Evolutionary conservation across 2,797 vertebrate genomes (phyloP), one percentile per base, ranked within the genome.

Genomic region (Caiman crocodilus): DNA sequence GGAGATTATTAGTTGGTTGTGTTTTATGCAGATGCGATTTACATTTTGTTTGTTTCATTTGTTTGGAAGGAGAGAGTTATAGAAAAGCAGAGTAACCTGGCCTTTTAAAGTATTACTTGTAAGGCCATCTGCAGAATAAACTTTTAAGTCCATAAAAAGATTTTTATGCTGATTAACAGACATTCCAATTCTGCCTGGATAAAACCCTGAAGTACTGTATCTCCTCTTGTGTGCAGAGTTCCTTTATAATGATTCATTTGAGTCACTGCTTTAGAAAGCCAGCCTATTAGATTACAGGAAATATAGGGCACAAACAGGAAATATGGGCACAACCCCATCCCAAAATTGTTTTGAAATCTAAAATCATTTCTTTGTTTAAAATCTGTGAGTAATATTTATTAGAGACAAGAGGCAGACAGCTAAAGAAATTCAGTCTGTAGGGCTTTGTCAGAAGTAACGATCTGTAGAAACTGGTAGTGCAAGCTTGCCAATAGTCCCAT

Each of bases 1-100:
- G 96, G 94, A 96, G 90, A 92, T 94, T 82, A 76, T 94, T 93
- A 82, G 91, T 87, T 80, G 93, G 78, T 79, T 93, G 90, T 76
- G 83, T 79, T 88, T 90, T 89, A 82, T 57, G 89, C 79, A 92
- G 94, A 95, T 55, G 83, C 88, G 69, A 86, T 94, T 94, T 95
- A 86, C 58, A 81, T 95, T 93, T 93, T 93, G 89, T 95, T 95
- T 96, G 81, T 82, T 84, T 87, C 80, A 57, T 89, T 87, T 95
- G 89, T 89, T 94, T 92, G 82, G 85, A 61, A 89, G 55, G 32
- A 58, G 82, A 83, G 56, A 63, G 88, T 88, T 81, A 57, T 63
- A 74, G 4, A 55, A 50, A 88, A 20, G 35, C 67, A 69, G 32
- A 69, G 20, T 69, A 35, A 69, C 5, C 75, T 0, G 58, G 80